Percentiles rank a stretch among this genome's conserved stretches.
Evolutionary conservation across 1,140 invertebrate species (phyloP).

Genomic region (Drosophila punjabiensis): DNA sequence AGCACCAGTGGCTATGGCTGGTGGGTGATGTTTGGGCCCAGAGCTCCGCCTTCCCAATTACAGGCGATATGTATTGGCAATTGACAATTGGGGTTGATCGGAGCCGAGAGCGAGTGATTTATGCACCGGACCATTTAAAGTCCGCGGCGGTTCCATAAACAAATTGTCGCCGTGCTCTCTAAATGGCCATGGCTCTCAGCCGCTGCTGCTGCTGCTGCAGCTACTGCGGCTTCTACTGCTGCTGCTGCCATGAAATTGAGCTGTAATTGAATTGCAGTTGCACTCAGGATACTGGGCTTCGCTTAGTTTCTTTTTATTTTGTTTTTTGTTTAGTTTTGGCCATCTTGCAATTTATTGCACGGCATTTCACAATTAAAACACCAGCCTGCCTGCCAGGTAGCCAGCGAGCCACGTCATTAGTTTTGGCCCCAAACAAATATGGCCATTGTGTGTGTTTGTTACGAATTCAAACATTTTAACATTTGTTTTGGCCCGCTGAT

Average conservation of each 20-base stretch:
- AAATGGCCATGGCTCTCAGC: slow-evolving; percentile 68
- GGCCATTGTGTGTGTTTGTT: slow-evolving; percentile 77
- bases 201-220: slow-evolving; percentile 23
- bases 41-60: slow-evolving; percentile 68
- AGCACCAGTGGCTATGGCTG: neutral
- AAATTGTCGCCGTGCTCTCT: slow-evolving; percentile 80
- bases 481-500: slow-evolving; percentile 70
- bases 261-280: slow-evolving; percentile 78
- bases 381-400: neutral
- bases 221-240: slow-evolving; percentile 16
- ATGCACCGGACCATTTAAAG: slow-evolving; percentile 78
- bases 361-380: slow-evolving; percentile 80
- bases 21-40: slow-evolving; percentile 41
- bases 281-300: slow-evolving; percentile 64
- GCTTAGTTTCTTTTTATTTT: slow-evolving; percentile 12
- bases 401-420: slow-evolving; percentile 73
- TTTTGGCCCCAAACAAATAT: slow-evolving; percentile 72
- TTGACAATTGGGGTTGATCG: slow-evolving; percentile 68
- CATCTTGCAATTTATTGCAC: slow-evolving; percentile 80
- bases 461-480: slow-evolving; percentile 78
- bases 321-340: slow-evolving; percentile 57
- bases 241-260: slow-evolving; percentile 72
- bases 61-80: slow-evolving; percentile 61
- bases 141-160: slow-evolving; percentile 79
- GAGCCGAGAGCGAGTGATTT: slow-evolving; percentile 70